Evolutionary conservation across 2,797 vertebrate species (phyloP).

Genomic region (Meda fulgida): DNA sequence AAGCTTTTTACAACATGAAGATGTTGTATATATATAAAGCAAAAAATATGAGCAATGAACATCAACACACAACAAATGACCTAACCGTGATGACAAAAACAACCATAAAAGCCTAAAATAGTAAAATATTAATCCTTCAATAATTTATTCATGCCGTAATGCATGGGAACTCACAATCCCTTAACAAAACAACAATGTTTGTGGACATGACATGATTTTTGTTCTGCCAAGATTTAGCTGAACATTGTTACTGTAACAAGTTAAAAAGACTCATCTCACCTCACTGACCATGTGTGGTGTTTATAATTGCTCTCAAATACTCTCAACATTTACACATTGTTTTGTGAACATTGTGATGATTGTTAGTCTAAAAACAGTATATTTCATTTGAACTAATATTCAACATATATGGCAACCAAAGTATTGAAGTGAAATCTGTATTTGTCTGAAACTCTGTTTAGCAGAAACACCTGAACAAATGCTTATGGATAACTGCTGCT

Average conservation of each 20-base stretch:
- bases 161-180: neutral
- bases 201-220: neutral
- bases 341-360: neutral
- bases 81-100: neutral
- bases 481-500: neutral
- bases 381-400: neutral
- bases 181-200: neutral
- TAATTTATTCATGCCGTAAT: neutral
- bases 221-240: neutral
- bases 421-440: neutral
- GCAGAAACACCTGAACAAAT: neutral
- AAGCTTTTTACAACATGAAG: neutral
- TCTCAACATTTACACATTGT: neutral
- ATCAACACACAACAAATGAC: neutral
- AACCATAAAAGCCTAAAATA: neutral
- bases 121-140: neutral
- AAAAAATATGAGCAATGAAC: neutral
- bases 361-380: neutral
- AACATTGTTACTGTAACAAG: neutral
- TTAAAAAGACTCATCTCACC: neutral
- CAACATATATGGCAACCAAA: neutral
- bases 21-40: neutral
- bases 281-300: neutral
- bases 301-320: neutral
- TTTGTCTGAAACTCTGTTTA: neutral